Base-by-base conservation (phyloP, 2,888 invertebrate genomes). In the Euproctis similis region DNA sequence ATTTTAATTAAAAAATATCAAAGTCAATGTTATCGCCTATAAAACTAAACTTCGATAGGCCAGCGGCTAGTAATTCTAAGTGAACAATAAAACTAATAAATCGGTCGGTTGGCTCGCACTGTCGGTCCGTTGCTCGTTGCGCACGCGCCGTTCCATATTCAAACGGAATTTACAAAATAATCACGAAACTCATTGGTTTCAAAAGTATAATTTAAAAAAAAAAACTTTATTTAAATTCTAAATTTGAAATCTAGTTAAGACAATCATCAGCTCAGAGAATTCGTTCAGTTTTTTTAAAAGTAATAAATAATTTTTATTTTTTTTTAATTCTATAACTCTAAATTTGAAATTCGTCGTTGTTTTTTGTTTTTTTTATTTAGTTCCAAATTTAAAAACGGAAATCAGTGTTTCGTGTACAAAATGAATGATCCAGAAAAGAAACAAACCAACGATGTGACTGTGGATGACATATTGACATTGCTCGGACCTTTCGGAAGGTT, bases 381-480 rank as follows among this genome's bases (percentile, higher is more conserved):
- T 24, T 35, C 28, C 30, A n/a, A 12, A 23, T 28, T 34, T 23
- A 28, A 17, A 26, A 27, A 23, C 4, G 4, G 12, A 12, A 36
- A 31, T 33, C 26, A 16, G 21, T 27, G 29, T 43, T 34, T 33
- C 35, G 38, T 39, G 40, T 39, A 34, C 17, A 68, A 57, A 58
- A 84, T 82, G 82, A n/a, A n/a, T n/a, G 75, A 77, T 66, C 53
- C 63, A 0, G 80, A 81, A 43, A 82, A 81, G 47, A 76, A 68
- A 30, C 52, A 62, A 29, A 58, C 39, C 35, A 43, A 40, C 7
- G 75, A 75, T 54, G 80, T 78, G 60, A 66, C 70, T 1, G 81
- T 81, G 47, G 84, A 84, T 38, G 78, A 80, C 53, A 82, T 84
- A 39, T 61, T 84, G 28, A 53, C 63, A 31, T 59, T 71, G 25